Percentiles rank a stretch among this genome's conserved stretches.
Conservation (phyloP, 2,888 invertebrate genomes). For the Furcula furcula region DNA sequence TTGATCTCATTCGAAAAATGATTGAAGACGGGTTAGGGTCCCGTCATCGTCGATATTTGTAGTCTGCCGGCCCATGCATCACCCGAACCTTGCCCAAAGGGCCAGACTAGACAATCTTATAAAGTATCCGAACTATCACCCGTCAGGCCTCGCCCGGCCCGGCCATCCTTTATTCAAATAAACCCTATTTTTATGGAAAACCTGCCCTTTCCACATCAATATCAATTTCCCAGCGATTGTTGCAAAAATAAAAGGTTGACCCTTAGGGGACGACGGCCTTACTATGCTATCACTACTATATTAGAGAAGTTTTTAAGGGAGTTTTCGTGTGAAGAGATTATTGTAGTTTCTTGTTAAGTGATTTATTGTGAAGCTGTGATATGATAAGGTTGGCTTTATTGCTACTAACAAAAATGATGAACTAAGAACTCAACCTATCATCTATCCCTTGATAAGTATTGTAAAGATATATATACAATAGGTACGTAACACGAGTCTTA, state of each 20-base stretch:
- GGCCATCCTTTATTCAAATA: slow-evolving; percentile 81
- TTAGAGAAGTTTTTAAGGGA: slow-evolving; percentile 64
- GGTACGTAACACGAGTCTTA: no score
- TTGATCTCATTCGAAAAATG: slow-evolving; percentile 7
- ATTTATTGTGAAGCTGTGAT: slow-evolving; percentile 1
- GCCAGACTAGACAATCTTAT: slow-evolving; percentile 63
- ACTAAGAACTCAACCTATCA: no score
- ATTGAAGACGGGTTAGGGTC: slow-evolving; percentile 31
- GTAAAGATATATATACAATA: no score
- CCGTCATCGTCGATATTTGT: slow-evolving; percentile 43
- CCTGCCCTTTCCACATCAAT: slow-evolving; percentile 80
- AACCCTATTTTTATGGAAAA: slow-evolving; percentile 82
- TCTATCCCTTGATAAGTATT: no score
- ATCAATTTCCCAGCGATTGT: slow-evolving; percentile 81
- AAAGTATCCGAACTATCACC: slow-evolving; percentile 62
- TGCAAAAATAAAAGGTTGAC: slow-evolving; percentile 81
- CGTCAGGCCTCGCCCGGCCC: slow-evolving; percentile 62
- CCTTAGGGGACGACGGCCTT: slow-evolving; percentile 68
- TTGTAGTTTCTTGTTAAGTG: slow-evolving; percentile 20
- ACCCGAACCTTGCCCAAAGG: slow-evolving; percentile 35
- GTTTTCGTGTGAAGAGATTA: slow-evolving; percentile 13
- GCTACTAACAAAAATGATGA: no score
- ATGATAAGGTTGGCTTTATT: neutral
- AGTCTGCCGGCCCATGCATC: slow-evolving; percentile 50
- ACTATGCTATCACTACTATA: slow-evolving; percentile 72